These are phyloP conservation scores for Elanoides forficatus DNA, from an alignment of 2,113 vertebrate genomes.

Conservation along the genomic window DNA sequence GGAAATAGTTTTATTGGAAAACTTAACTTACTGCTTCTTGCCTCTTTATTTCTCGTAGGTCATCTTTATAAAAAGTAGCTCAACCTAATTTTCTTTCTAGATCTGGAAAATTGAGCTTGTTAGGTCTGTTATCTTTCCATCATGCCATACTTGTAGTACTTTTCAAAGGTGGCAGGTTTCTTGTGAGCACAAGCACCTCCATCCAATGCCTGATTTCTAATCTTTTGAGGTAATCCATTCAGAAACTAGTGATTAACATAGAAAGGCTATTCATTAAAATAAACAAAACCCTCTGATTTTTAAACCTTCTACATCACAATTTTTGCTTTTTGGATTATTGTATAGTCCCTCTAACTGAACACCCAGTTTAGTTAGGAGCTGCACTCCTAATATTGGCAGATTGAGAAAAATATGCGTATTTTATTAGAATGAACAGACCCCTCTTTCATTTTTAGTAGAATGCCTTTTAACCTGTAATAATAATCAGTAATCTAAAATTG, in stretches of 20 bases:
- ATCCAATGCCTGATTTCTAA: neutral
- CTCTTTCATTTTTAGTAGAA: neutral
- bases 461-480: neutral
- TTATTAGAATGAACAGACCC: neutral
- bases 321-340: neutral
- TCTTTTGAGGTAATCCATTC: neutral
- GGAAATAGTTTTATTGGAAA: neutral
- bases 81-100: neutral
- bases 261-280: neutral
- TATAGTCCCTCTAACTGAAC: neutral
- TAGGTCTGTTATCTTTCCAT: neutral
- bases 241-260: neutral
- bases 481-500: neutral
- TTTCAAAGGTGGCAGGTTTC: neutral
- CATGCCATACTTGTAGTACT: neutral
- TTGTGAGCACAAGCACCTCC: neutral
- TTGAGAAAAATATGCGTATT: neutral
- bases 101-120: neutral
- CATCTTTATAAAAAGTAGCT: neutral
- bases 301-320: neutral
- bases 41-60: neutral
- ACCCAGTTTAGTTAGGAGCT: neutral
- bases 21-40: neutral
- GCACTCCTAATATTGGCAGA: neutral
- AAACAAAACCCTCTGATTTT: neutral